Evolutionary conservation across 2,797 vertebrate species (phyloP), one percentile per base, ranked within the genome.

Genomic region (Enteromius argenteus): DNA sequence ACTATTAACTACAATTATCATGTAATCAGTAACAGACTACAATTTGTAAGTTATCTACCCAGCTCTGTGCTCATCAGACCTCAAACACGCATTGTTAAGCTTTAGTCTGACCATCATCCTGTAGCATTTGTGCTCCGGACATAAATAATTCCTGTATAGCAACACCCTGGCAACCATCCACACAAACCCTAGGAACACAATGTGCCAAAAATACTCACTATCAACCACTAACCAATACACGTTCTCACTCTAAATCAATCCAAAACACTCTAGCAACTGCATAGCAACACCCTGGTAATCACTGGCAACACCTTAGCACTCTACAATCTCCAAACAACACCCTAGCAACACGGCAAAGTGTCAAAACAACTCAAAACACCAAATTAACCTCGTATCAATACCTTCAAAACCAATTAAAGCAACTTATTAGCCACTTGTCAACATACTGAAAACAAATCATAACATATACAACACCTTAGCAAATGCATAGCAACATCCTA

Each of bases 151-250:
- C 1, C 2, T 44, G 23, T 42, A 44, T 14, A 44, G 39, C 6
- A 44, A 44, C 13, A 44, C 37, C 67, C 10, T 39, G 35, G 21
- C 10, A 35, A n/a, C 17, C 17, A 62, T 62, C 13, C 30, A 66
- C 30, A 66, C 32, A 66, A 4, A 66, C 1, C 3, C 3, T 66
- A 35, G 32, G 30, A 35, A 44, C 13, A 44, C 39, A 69, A 14
- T 14, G 88, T 68, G 84, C 82, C 79, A 51, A 74, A 82, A 88
- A 86, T 90, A 80, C 81, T 78, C 73, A 88, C 64, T 27, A 14
- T 23, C 10, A 58, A 11, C 21, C 21, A 23, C n/a, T 60, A 13
- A 23, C 14, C 11, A 60, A 60, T 4, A 27, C n/a, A 23, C 56
- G 11, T 19, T 58, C 15, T 60, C 2, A 1, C 37, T 58, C 21